Evolutionary conservation across 2,888 invertebrate genomes (phyloP).

Genomic region (Synanthedon andrenaeformis): DNA sequence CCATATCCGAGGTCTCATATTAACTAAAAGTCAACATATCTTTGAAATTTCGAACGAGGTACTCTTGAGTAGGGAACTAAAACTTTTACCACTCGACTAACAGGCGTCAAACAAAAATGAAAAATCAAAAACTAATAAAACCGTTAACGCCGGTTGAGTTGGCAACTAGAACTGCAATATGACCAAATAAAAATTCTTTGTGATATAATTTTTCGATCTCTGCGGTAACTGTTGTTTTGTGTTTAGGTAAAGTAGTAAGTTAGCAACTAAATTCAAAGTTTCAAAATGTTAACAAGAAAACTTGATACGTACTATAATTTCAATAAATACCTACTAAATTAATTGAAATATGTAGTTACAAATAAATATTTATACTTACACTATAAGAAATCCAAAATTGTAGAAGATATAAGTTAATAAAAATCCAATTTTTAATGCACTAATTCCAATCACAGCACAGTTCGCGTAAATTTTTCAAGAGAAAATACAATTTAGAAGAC

Average conservation of each 20-base stretch:
- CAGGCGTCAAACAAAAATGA: no score
- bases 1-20: no score
- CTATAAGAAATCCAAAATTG: constrained; percentile 43
- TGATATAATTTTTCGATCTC: background rate
- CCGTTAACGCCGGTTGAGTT: background rate
- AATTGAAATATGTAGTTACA: no score
- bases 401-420: constrained; percentile 26
- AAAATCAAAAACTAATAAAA: background rate
- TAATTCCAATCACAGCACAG: constrained; percentile 46
- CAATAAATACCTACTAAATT: no score
- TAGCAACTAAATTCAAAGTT: background rate
- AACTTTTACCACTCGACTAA: no score
- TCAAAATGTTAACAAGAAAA: background rate
- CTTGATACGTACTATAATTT: background rate
- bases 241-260: no score
- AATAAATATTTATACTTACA: constrained; percentile 34
- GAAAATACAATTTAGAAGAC: background rate
- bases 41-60: no score
- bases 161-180: background rate
- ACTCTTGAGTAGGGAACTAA: no score
- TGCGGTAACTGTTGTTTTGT: background rate
- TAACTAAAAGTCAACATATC: no score
- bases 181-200: background rate
- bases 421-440: constrained; percentile 28
- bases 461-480: constrained; percentile 24